Conservation (phyloP, 2,113 vertebrate genomes). For the Nasalis larvatus region DNA sequence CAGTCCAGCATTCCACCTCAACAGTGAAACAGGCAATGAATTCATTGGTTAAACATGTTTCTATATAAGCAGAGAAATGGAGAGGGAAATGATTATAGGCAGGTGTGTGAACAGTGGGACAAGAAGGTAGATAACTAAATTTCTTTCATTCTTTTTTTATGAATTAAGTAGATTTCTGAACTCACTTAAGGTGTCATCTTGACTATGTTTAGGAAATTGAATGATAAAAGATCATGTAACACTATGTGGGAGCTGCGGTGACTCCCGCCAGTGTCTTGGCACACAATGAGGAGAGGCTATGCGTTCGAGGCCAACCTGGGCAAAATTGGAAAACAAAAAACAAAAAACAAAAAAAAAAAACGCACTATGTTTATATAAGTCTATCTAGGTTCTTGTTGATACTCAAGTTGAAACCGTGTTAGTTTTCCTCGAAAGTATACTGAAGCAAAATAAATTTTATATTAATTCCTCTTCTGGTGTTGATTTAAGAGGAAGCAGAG, state of each 20-base stretch:
- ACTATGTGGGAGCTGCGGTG: not conserved
- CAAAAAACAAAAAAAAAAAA: no score
- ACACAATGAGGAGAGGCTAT: no score
- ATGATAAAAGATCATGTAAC: not conserved
- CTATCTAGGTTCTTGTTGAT: not conserved
- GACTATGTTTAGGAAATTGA: slow-evolving; percentile 1
- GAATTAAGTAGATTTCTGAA: not conserved
- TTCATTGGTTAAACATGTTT: not conserved
- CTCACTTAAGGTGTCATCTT: not conserved
- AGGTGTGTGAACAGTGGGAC: not conserved
- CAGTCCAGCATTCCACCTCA: not conserved
- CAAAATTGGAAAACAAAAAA: no score
- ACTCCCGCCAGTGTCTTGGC: no score
- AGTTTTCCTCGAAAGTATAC: not conserved
- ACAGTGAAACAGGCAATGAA: not conserved
- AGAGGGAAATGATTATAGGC: not conserved
- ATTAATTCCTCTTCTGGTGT: not conserved
- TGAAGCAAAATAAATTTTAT: not conserved
- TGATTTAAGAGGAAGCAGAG: not conserved
- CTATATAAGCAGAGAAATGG: not conserved
- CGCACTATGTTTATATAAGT: not conserved
- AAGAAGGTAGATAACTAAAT: not conserved
- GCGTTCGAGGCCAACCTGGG: no score
- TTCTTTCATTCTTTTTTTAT: not conserved
- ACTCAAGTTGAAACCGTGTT: not conserved